These are phyloP conservation scores for Todus mexicanus DNA, from an alignment of 2,797 vertebrate genomes.

Conservation along the genomic window DNA sequence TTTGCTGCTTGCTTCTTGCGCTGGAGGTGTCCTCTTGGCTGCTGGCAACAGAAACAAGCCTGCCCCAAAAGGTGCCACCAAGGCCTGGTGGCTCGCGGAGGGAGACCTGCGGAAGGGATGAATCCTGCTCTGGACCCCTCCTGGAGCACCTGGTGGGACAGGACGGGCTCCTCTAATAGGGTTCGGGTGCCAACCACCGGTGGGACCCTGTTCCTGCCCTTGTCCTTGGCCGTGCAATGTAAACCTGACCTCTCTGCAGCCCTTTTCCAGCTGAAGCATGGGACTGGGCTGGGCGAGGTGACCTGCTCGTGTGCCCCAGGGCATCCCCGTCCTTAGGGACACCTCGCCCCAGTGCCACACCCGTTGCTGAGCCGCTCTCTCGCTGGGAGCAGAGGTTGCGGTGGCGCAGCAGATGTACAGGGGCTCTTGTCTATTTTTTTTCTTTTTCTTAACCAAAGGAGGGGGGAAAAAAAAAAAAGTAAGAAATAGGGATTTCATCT, in stretches of 20 bases:
- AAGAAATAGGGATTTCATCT: constrained; percentile 31
- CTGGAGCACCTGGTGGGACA: not conserved
- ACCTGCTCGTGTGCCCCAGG: not conserved
- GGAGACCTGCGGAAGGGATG: not conserved
- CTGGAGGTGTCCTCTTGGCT: not conserved
- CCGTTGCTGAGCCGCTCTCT: accelerated
- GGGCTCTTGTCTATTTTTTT: not conserved
- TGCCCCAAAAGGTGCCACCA: not conserved
- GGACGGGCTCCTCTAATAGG: not conserved
- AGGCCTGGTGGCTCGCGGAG: not conserved
- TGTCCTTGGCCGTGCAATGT: not conserved
- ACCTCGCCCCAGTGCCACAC: not conserved
- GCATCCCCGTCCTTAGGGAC: not conserved
- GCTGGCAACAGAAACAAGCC: not conserved
- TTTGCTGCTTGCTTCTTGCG: not conserved
- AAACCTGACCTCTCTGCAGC: not conserved
- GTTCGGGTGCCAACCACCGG: not conserved
- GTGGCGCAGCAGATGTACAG: accelerated
- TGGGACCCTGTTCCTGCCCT: not conserved
- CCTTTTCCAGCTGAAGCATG: not conserved
- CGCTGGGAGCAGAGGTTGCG: accelerated
- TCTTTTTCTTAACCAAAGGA: not conserved
- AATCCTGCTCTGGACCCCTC: not conserved
- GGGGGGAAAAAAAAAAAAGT: not conserved
- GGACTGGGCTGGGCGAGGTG: not conserved